Evolutionary conservation across 2,888 invertebrate genomes (phyloP), one percentile per base, ranked within the genome.

Genomic region (Cataglyphis rosenhaueri): DNA sequence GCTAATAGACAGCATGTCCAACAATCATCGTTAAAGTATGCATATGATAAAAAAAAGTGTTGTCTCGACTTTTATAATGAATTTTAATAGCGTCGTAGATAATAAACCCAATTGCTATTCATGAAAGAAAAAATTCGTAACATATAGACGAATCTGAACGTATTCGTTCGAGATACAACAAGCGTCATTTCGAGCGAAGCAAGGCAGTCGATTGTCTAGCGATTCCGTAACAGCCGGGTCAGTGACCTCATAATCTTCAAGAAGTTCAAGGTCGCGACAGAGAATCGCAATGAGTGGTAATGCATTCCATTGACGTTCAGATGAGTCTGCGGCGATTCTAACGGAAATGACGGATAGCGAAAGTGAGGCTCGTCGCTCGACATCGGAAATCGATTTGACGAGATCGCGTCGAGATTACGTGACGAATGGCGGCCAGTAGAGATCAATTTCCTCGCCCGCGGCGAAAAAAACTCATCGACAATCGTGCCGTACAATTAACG

Each of bases 311-410:
- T 64, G 76, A 29, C 38, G 62, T 64, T 32, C 64, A 35, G n/a
- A 32, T 35, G 38, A 66, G 9, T 18, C 29, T 48, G 44, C 86
- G 83, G 57, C 82, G 76, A 82, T 84, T 88, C 85, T 85, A 82
- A 48, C 84, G 88, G 86, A 86, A 88, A 84, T 79, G 79, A 86
- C 82, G 81, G 12, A 59, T 32, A 32, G 38, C 81, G 81, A 86
- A 85, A 81, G 82, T 73, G 82, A 82, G 82, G 83, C 76, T 73
- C 83, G 78, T 48, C 64, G 83, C 78, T 86, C 88, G 83, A 73
- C 88, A 88, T 88, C 79, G 88, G 85, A 85, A 88, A 88, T 88
- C 88, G 88, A 88, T 88, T 29, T 15, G 81, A 66, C 86, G 48
- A 48, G 73, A 84, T 84, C 62, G 44, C 62, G 21, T n/a, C 21